Conservation (phyloP, 2,113 vertebrate genomes). For the Spermophilus dauricus region DNA sequence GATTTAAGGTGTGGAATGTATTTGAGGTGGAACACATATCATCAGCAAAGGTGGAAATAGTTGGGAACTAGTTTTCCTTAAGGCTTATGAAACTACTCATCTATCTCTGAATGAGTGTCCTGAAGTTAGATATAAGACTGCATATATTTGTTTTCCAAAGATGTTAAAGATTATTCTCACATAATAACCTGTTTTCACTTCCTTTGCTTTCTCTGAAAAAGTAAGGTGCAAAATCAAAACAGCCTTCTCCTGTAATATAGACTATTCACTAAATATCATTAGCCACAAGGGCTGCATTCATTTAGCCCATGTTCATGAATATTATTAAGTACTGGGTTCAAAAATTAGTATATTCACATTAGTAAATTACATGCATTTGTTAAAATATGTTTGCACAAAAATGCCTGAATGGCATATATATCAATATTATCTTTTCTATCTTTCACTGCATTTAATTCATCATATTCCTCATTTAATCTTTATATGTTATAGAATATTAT, state of each 20-base stretch:
- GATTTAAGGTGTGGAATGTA: too few species aligned
- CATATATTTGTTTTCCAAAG: too few species aligned
- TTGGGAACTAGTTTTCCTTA: too few species aligned
- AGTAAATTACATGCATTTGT: not conserved
- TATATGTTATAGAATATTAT: not conserved
- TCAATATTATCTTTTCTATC: not conserved
- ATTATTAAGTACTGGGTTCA: not conserved
- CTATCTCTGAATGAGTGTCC: too few species aligned
- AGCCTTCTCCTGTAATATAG: not conserved
- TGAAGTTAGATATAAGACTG: too few species aligned
- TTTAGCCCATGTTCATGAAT: not conserved
- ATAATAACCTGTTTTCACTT: not conserved
- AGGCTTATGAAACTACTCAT: too few species aligned
- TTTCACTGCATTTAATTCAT: not conserved
- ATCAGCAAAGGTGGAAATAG: too few species aligned
- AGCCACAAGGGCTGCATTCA: not conserved
- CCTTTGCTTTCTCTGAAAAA: not conserved
- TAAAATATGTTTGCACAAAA: not conserved
- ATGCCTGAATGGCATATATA: not conserved
- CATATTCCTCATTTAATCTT: not conserved
- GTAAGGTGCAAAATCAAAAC: not conserved
- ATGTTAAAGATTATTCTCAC: not conserved
- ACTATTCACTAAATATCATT: not conserved
- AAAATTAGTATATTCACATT: not conserved
- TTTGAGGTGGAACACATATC: too few species aligned